Conservation (phyloP, 2,113 vertebrate genomes). For the Emydocephalus ijimae region DNA sequence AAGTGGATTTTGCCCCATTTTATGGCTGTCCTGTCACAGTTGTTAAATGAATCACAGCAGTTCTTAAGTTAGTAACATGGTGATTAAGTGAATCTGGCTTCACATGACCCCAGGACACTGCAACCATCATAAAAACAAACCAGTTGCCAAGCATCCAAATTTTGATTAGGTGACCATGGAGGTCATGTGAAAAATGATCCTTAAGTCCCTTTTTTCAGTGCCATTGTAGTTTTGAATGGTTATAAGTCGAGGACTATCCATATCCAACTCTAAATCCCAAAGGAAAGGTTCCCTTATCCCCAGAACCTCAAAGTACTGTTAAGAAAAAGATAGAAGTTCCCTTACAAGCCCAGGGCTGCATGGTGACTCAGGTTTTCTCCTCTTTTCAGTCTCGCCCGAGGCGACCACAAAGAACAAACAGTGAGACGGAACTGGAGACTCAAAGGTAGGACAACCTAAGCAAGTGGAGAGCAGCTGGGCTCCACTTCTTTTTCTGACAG, state of each 20-base stretch:
- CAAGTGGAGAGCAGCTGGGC: background rate
- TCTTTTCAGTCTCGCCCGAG: slow-evolving; percentile 72
- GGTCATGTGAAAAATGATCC: too few species aligned
- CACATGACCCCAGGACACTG: too few species aligned
- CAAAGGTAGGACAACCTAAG: background rate
- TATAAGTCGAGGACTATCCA: too few species aligned
- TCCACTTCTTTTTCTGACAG: background rate
- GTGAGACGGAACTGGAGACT: slow-evolving; percentile 29
- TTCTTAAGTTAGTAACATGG: too few species aligned
- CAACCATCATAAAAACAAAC: too few species aligned
- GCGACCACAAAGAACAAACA: slow-evolving; percentile 61
- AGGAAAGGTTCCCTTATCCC: background rate
- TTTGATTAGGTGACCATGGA: background rate
- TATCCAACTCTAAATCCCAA: background rate
- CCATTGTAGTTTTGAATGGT: too few species aligned
- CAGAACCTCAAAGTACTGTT: background rate
- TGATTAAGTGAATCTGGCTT: too few species aligned
- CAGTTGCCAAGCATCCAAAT: too few species aligned
- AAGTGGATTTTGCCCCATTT: background rate
- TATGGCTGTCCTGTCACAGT: background rate
- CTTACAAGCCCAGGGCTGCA: background rate
- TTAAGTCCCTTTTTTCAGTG: too few species aligned
- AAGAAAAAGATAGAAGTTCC: background rate
- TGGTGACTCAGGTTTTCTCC: background rate
- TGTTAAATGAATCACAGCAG: too few species aligned